Conservation (phyloP, 2,888 invertebrate genomes). For the Tricholauxania praeusta region DNA sequence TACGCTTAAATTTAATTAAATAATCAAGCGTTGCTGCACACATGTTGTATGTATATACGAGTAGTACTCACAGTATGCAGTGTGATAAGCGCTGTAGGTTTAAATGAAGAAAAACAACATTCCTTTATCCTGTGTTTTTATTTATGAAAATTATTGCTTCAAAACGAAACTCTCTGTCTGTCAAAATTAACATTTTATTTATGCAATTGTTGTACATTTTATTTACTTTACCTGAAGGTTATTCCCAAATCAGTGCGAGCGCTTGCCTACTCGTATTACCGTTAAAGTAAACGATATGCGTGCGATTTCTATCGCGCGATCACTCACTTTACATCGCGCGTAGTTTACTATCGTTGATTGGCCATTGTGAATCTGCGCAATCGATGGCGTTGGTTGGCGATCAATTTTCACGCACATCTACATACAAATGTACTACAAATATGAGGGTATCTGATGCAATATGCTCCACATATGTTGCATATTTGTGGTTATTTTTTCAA, state of each 20-base stretch:
- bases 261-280: background rate
- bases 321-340: background rate
- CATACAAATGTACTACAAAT: too few relatives aligned
- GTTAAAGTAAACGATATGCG: background rate
- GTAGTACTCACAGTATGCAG: background rate
- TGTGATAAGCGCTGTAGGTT: too few relatives aligned
- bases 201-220: too few relatives aligned
- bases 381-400: background rate
- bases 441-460: conserved; percentile 18
- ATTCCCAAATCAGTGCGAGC: background rate
- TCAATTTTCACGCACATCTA: too few relatives aligned
- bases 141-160: too few relatives aligned
- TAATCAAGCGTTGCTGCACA: conserved; percentile 19
- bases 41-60: conserved; percentile 27
- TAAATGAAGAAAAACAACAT: background rate
- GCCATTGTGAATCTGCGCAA: background rate
- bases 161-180: too few relatives aligned
- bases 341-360: background rate
- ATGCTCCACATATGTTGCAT: conserved; percentile 3
- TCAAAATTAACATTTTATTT: too few relatives aligned
- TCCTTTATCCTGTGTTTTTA: too few relatives aligned
- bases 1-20: conserved; percentile 15
- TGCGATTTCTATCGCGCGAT: background rate
- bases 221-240: background rate
- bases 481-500: background rate